Conservation (phyloP, 2,113 vertebrate species). For the Ia io region DNA sequence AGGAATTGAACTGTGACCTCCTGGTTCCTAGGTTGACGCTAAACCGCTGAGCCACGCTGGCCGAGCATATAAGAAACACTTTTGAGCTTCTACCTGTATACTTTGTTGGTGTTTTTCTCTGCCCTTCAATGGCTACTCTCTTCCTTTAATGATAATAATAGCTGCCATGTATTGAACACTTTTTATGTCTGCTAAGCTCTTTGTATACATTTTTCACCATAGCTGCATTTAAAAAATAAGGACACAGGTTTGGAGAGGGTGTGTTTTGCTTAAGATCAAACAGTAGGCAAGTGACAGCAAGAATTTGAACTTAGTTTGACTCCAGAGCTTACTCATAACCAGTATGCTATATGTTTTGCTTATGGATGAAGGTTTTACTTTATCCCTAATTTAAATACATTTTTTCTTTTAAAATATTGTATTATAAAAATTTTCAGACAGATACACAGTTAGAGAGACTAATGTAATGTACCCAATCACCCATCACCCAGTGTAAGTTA, state of each 20-base stretch:
- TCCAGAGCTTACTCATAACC: constrained; percentile 9
- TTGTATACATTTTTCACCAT: background rate
- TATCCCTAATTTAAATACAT: background rate
- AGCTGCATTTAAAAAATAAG: constrained; percentile 19
- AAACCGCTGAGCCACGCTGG: too few relatives aligned
- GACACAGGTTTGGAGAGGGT: background rate
- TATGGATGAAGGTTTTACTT: background rate
- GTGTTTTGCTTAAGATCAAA: constrained; percentile 40
- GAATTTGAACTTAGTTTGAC: constrained; percentile 22
- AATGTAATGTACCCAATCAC: background rate
- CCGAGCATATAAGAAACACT: background rate
- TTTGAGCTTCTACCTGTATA: background rate
- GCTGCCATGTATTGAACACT: background rate
- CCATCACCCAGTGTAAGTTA: background rate
- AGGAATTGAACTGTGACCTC: too few relatives aligned
- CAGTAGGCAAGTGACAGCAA: background rate
- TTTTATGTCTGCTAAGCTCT: constrained; percentile 9
- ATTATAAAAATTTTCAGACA: background rate
- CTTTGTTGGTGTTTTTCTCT: constrained; percentile 25
- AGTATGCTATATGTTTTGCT: background rate
- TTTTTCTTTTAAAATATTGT: constrained; percentile 43
- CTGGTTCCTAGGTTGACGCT: too few relatives aligned
- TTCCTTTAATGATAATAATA: constrained; percentile 44
- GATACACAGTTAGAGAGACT: background rate
- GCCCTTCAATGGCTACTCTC: background rate